phyloP scores from a whole-genome alignment of 2,888 invertebrate species.

The Dugesia japonica region DNA sequence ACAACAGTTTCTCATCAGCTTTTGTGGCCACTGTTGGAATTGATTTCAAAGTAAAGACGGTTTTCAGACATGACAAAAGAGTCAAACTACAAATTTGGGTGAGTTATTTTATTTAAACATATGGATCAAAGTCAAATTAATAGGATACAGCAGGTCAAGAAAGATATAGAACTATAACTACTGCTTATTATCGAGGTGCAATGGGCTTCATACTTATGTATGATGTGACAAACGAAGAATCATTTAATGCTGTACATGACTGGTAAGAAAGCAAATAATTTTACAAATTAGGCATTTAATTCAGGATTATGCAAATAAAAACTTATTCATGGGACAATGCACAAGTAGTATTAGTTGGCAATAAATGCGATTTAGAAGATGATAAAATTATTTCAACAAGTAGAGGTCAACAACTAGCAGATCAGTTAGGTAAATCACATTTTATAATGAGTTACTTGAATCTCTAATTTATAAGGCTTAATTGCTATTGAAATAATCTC shows the following conservation, averaged over 20 bases:
- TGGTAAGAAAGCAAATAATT: conserved; percentile 75
- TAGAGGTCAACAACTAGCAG: conserved; percentile 84
- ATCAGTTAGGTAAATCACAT: conserved; percentile 63
- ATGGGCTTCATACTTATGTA: conserved; percentile 99
- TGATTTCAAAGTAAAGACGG: conserved; percentile 99
- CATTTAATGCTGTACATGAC: conserved; percentile 97
- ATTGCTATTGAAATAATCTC: too few relatives aligned
- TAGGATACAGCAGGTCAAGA: conserved; percentile 98
- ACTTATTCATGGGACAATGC: conserved; percentile 99
- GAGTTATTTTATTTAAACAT: too few relatives aligned
- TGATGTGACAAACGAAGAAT: conserved; percentile 98
- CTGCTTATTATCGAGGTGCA: conserved; percentile 93
- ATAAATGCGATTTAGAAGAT: conserved; percentile 99
- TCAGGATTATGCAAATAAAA: conserved; percentile 95
- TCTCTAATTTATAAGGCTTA: too few relatives aligned
- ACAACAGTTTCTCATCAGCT: conserved; percentile 96
- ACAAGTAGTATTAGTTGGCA: conserved; percentile 91
- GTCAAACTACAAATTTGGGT: conserved; percentile 99
- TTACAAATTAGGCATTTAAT: too few relatives aligned
- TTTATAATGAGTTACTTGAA: too few relatives aligned
- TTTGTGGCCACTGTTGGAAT: conserved; percentile 98
- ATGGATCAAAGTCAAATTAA: too few relatives aligned
- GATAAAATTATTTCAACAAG: conserved; percentile 91
- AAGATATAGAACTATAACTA: conserved; percentile 93
- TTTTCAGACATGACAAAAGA: conserved; percentile 93